Evolutionary conservation across 1,140 invertebrate genomes (phyloP), one percentile per base, ranked within the genome.

Genomic region (Potamilus streckersoni): DNA sequence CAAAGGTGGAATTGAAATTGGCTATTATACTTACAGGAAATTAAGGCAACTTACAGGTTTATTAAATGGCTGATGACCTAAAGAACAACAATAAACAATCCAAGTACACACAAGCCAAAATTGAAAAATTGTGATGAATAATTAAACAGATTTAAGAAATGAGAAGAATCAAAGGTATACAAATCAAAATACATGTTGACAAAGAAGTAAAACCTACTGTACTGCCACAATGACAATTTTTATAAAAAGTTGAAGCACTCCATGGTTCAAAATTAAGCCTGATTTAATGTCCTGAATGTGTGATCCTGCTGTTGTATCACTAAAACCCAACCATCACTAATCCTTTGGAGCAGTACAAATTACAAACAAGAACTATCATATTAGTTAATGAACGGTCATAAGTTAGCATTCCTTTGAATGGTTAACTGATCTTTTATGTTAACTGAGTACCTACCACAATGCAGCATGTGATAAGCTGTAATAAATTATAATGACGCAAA

Each of bases 101-200:
- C 13, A 20, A 16, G 20, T 62, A n/a, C 15, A n/a, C 31, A 19
- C 15, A 23, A 16, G 49, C 20, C 49, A 20, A 55, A 27, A 31
- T 17, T 20, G 19, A 58, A 55, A 8, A 71, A 67, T 17, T 15
- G 61, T 27, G n/a, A 62, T 57, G 38, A 79, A 67, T 71, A 62
- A 56, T 17, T 17, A 62, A 57, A 78, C 23, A 49, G 66, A 23
- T 80, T 80, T 71, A 71, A 23, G 79, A 77, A 16, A 77, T 83
- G 19, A 74, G 79, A 16, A 80, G 79, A 60, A 49, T 82, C 19
- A 82, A 80, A 72, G 67, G 64, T 23, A 38, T 68, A 23, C 27
- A 74, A 74, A 66, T 81, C 27, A 76, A 80, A 27, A 73, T 82
- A 65, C 76, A 82, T 58, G 69, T 82, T 61, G 79, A 83, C 73